Evolutionary conservation across 2,888 invertebrate genomes (phyloP).

Genomic region (Megalurothrips usitatus): DNA sequence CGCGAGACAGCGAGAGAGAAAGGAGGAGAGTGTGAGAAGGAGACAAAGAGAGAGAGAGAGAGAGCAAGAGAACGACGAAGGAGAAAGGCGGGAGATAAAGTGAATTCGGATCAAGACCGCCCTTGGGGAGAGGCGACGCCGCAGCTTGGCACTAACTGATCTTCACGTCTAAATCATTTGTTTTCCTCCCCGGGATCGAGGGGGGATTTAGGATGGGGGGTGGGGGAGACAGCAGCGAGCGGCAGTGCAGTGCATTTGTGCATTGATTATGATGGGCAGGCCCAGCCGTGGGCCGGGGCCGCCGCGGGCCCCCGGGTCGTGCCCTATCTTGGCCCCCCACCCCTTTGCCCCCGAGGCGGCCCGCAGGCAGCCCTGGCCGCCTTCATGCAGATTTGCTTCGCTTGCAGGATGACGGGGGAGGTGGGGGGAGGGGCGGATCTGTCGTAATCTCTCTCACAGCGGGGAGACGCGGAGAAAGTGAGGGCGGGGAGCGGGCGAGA

Average conservation of each 20-base stretch:
- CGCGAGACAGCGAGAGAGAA: too few species aligned
- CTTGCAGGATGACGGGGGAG: constrained; percentile 42
- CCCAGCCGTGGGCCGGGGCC: too few species aligned
- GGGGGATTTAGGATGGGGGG: too few species aligned
- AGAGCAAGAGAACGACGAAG: neutral
- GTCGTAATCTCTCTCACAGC: constrained; percentile 11
- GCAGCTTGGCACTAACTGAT: too few species aligned
- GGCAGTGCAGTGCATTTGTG: constrained; percentile 43
- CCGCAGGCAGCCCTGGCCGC: constrained; percentile 33
- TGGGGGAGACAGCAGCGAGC: too few species aligned
- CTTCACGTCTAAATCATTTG: too few species aligned
- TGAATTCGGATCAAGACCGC: too few species aligned
- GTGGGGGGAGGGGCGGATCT: constrained; percentile 31
- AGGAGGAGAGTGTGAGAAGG: too few species aligned
- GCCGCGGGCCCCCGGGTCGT: constrained; percentile 38
- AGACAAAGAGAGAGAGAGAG: neutral
- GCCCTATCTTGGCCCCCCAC: constrained; percentile 39
- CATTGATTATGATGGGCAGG: constrained; percentile 41
- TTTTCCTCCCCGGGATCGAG: too few species aligned
- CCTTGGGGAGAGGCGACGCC: too few species aligned
- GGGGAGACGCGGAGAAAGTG: constrained; percentile 29
- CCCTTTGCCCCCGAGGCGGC: too few species aligned
- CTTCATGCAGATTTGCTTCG: constrained; percentile 42
- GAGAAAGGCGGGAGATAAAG: neutral
- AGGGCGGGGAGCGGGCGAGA: constrained; percentile 31